These are phyloP conservation scores for Manis crassicaudata DNA, from an alignment of 2,797 vertebrate species.

Conservation along the genomic window DNA sequence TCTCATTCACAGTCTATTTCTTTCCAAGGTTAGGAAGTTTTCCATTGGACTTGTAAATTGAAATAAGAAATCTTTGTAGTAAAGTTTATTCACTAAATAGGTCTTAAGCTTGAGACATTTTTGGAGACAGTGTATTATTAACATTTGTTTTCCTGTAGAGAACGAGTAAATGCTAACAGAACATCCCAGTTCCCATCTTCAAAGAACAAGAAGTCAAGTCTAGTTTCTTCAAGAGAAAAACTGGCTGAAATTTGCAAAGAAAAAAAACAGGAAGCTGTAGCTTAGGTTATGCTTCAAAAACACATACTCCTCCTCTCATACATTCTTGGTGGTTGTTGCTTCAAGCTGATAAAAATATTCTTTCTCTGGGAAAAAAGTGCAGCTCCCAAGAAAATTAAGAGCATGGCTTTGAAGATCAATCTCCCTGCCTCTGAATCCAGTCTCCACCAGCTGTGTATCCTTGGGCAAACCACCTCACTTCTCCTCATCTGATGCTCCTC, in stretches of 20 bases:
- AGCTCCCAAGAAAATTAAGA: background rate
- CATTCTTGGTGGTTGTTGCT: background rate
- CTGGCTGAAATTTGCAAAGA: background rate
- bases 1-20: slow-evolving; percentile 62
- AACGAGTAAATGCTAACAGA: slow-evolving; percentile 16
- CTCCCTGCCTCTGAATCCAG: background rate
- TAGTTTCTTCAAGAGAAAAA: background rate
- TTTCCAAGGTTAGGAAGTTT: slow-evolving; percentile 56
- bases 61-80: slow-evolving; percentile 59
- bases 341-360: background rate
- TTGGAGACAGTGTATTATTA: slow-evolving; percentile 34
- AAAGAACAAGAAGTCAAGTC: background rate
- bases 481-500: background rate
- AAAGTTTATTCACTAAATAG: slow-evolving; percentile 45
- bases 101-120: slow-evolving; percentile 20
- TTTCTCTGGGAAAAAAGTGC: background rate
- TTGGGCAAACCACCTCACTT: background rate
- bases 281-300: slow-evolving; percentile 35
- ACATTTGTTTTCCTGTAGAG: slow-evolving; percentile 44
- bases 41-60: background rate
- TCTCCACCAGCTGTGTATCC: background rate
- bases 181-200: background rate
- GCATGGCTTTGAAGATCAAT: background rate
- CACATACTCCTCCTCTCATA: background rate
- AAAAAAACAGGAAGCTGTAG: background rate